Evolutionary conservation across 2,888 invertebrate species (phyloP).

Genomic region (Drosophila cyrtoloma): DNA sequence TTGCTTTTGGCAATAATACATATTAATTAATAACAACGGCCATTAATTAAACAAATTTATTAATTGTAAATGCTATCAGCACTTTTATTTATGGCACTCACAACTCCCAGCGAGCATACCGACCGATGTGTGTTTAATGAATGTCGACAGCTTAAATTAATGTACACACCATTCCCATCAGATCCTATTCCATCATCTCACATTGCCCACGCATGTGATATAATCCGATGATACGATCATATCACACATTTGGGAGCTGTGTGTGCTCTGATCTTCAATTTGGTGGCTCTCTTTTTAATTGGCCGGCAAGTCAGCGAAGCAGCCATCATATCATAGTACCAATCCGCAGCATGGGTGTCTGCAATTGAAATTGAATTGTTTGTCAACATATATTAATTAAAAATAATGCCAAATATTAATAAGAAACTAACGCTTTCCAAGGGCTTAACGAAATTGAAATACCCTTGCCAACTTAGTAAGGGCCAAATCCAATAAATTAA

Average conservation of each 20-base stretch:
- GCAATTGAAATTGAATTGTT: slow-evolving; percentile 65
- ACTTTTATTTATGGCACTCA: slow-evolving; percentile 12
- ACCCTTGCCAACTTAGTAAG: neutral
- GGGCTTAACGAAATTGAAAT: slow-evolving; percentile 5
- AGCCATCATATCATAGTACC: slow-evolving; percentile 1
- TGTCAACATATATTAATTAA: slow-evolving; percentile 51
- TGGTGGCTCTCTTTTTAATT: slow-evolving; percentile 39
- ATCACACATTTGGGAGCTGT: slow-evolving; percentile 40
- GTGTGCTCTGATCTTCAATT: slow-evolving; percentile 31
- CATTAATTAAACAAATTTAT: slow-evolving; percentile 49
- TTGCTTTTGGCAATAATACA: slow-evolving; percentile 32
- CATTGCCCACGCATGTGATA: slow-evolving; percentile 52
- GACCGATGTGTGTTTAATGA: slow-evolving; percentile 24
- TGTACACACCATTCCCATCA: slow-evolving; percentile 35
- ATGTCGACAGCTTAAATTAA: slow-evolving; percentile 57
- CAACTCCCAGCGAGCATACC: slow-evolving; percentile 8
- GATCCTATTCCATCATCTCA: slow-evolving; percentile 25
- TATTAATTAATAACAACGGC: slow-evolving; percentile 49
- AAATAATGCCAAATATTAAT: slow-evolving; percentile 49
- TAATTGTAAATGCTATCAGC: slow-evolving; percentile 49
- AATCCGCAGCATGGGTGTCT: slow-evolving; percentile 26
- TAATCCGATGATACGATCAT: slow-evolving; percentile 26
- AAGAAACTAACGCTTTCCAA: neutral
- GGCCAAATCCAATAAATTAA: neutral
- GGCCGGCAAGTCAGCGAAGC: slow-evolving; percentile 35